Base-by-base conservation (phyloP, 1,140 invertebrate species). In the Triops cancriformis region DNA sequence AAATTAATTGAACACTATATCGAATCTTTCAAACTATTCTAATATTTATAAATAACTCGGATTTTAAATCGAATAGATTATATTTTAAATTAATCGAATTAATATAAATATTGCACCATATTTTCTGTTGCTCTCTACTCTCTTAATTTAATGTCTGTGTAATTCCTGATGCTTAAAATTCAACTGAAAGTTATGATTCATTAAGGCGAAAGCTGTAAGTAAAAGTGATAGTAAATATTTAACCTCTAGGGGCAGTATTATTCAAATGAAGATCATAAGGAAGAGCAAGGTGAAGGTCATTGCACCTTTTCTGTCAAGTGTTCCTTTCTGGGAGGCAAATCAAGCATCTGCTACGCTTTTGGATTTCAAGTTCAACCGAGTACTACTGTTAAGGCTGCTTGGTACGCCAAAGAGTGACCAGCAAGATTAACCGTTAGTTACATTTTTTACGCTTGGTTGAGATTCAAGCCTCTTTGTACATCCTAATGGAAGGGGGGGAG, bases 261-360 rank as follows among this genome's bases (percentile, higher is more conserved):
- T 37, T 37, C 7, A 37, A 37, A 37, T 37, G 31, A 23, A 64
- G 51, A 4, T 14, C 45, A 64, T 14, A 64, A 64, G 45, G 45
- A 64, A 64, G 51, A 64, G 51, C 51, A 64, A 64, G 51, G 51
- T 64, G 51, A 64, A 64, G 51, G 51, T 64, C 51, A 23, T 64
- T 64, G 51, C 51, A 64, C 51, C 51, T 64, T 23, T 64, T 64
- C 51, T 64, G 51, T n/a, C 51, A 64, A 23, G 51, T 64, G 31
- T 64, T 23, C 14, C 51, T 23, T 23, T 64, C 18, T 64, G 23
- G 51, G 14, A 18, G 31, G 31, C 31, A 7, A 64, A 64, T 64
- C 51, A 64, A 64, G 51, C 51, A 64, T 64, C 51, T 64, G 51
- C 23, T 64, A 23, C 51, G 14, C 51, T 64, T n/a, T 64, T 64